Conservation (phyloP, 2,888 invertebrate species). For the Pammene fasciana region DNA sequence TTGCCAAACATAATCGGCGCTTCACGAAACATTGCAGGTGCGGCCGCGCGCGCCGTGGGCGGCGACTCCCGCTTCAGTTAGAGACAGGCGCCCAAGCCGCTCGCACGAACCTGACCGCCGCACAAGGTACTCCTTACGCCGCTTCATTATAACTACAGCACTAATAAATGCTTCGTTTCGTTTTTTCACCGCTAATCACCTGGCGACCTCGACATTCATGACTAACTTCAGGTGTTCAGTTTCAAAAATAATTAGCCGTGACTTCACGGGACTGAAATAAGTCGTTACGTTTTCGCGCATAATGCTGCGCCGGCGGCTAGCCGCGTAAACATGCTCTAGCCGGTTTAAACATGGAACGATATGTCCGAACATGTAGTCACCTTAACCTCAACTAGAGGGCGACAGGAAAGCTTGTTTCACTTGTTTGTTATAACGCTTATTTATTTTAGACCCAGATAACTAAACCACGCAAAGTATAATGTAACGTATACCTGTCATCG, state of each 20-base stretch:
- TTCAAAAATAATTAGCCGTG: constrained; percentile 76
- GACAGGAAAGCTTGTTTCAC: constrained; percentile 7
- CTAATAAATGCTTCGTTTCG: constrained; percentile 74
- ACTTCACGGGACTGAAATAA: constrained; percentile 78
- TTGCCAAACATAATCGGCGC: constrained; percentile 50
- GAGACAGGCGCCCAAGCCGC: constrained; percentile 78
- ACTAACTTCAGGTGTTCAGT: constrained; percentile 76
- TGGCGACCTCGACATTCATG: constrained; percentile 68
- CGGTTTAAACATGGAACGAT: constrained; percentile 2
- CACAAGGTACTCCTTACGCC: constrained; percentile 73
- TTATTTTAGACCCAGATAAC: constrained; percentile 9
- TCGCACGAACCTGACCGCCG: constrained; percentile 81
- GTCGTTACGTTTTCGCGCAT: constrained; percentile 57
- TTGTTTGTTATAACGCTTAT: constrained; percentile 22
- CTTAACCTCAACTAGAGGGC: background rate
- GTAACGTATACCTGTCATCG: constrained; percentile 26
- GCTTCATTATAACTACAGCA: constrained; percentile 74
- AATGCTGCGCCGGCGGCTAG: constrained; percentile 45
- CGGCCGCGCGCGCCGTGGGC: constrained; percentile 65
- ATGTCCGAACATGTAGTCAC: background rate
- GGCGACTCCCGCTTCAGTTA: constrained; percentile 69
- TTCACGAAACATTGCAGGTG: constrained; percentile 74
- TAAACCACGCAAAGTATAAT: background rate
- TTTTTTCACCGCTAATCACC: constrained; percentile 65
- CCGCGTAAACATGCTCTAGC: constrained; percentile 35